Base-by-base conservation (phyloP, 2,113 vertebrate genomes). In the Pomatorhinus ruficollis region DNA sequence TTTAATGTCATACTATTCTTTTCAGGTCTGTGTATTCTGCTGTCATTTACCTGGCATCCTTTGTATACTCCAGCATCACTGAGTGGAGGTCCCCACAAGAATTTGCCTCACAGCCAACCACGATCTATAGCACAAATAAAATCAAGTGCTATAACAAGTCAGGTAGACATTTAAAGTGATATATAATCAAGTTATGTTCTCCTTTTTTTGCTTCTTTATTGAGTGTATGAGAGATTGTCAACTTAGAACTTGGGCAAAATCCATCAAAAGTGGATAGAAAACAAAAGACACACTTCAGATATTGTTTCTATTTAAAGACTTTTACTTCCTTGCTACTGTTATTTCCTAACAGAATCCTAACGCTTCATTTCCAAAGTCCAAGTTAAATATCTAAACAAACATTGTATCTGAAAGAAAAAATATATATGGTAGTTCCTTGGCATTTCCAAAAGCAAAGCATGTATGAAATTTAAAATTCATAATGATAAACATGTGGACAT, bases 51-150 rank as follows among this genome's bases (percentile, higher is more conserved):
- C 99, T 99, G 93, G 99, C 98, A 96, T 99, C 99, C 97, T 99
- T 99, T 15, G 99, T 99, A 94, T 99, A 99, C 96, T 99, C 99
- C 96, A 99, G 95, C 98, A 99, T 98, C 68, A 99, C 99, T 11
- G 99, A 99, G 93, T 99, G 99, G 88, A 99, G 99, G 88, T 99
- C 99, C n/a, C 99, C 98, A 96, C 99, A 99, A n/a, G 98, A 98
- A 95, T 98, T 99, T 56, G 98, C 98, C 96, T 99, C 99, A 95
- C 99, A 99, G 30, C 99, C 99, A 80, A 99, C 99, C 93, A 99
- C 99, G 80, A 99, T 99, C 99, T 99, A 96, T 63, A 98, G 91
- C 52, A 95, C 31, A 94, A 97, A 96, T 56, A 91, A 95, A 92
- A 96, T 22, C 6, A 27, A 15, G 56, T 49, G 78, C 85, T 95